A percentile compares a stretch with the other conserved stretches of the same genome.
phyloP scores from a whole-genome alignment of 2,113 vertebrate species.

The Pedionomus torquatus region DNA sequence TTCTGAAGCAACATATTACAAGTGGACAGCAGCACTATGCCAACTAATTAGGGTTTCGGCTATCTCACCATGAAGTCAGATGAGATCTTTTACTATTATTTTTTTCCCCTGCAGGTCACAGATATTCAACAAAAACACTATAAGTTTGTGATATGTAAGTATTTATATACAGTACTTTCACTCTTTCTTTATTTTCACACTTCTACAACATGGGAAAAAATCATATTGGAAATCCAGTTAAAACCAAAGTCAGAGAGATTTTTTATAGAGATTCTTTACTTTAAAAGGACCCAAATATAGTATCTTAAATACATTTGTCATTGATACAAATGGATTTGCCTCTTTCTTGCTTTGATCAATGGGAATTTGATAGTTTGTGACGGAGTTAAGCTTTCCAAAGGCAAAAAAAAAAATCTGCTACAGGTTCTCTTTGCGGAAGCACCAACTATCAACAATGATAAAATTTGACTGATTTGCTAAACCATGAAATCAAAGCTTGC shows the following conservation, averaged over 20 bases:
- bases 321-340: conserved; percentile 25
- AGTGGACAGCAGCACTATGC: neutral
- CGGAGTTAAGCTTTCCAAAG: conserved; percentile 14
- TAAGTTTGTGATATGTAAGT: neutral
- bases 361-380: conserved; percentile 11
- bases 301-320: conserved; percentile 21
- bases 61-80: neutral
- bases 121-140: neutral
- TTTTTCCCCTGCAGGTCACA: neutral
- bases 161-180: neutral
- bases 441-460: neutral
- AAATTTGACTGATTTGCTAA: conserved; percentile 50
- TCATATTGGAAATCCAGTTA: neutral
- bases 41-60: neutral
- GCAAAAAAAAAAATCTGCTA: neutral
- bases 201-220: neutral
- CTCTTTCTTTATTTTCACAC: neutral
- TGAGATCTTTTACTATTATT: neutral
- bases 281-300: conserved; percentile 14
- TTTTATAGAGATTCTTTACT: conserved; percentile 13
- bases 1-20: neutral
- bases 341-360: conserved; percentile 52
- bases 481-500: conserved; percentile 51
- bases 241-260: neutral
- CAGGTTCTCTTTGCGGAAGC: conserved; percentile 20